A percentile compares a stretch with the other conserved stretches of the same genome.
These are phyloP conservation scores for Apaloderma vittatum DNA, from an alignment of 2,113 vertebrate species.

Conservation along the genomic window DNA sequence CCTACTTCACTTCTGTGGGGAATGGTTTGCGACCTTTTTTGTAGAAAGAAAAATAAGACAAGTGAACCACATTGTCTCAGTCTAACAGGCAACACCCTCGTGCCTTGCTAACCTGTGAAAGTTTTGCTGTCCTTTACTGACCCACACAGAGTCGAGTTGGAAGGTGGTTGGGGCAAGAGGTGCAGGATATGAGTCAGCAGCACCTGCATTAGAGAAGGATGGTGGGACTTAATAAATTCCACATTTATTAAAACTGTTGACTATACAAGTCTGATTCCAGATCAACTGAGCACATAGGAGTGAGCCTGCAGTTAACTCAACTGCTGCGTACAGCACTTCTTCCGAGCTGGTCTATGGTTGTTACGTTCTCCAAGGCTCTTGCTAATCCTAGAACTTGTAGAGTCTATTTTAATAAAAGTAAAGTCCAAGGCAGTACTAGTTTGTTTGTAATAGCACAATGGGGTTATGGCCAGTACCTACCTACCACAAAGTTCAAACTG, in stretches of 20 bases:
- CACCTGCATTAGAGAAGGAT: conserved; percentile 41
- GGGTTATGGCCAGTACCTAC: neutral
- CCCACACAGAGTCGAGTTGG: neutral
- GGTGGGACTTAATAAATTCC: conserved; percentile 13
- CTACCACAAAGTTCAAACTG: neutral
- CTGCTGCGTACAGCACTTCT: neutral
- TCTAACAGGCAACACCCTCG: conserved; percentile 61
- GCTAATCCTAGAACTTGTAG: neutral
- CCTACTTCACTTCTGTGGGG: conserved; percentile 67
- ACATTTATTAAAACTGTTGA: neutral
- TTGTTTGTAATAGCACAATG: neutral
- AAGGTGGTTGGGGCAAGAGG: conserved; percentile 26
- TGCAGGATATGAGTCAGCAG: conserved; percentile 70
- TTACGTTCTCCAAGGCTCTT: neutral
- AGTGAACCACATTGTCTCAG: conserved; percentile 77
- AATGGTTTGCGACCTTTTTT: conserved; percentile 63
- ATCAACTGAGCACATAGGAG: neutral
- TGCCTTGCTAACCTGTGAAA: conserved; percentile 60
- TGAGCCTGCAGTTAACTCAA: neutral
- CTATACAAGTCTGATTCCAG: neutral
- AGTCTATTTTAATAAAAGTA: neutral
- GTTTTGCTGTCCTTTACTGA: conserved; percentile 62
- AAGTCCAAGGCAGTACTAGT: neutral
- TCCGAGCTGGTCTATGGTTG: neutral
- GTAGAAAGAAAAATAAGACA: conserved; percentile 80